Conservation (phyloP, 2,888 invertebrate species). For the Gasteruption jaculator region DNA sequence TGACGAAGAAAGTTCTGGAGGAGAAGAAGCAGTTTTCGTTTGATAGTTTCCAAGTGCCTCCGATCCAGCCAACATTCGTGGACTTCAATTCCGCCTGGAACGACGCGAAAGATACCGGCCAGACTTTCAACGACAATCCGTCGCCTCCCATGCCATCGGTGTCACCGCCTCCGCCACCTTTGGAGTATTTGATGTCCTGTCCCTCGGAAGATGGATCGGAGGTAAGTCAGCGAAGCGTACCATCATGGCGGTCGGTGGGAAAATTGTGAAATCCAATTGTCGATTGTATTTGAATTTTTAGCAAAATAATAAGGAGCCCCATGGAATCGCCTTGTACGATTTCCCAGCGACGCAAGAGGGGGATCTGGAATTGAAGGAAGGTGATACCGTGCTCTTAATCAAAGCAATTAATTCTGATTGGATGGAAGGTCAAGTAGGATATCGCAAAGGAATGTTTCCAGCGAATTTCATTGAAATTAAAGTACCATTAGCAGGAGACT, state of each 20-base stretch:
- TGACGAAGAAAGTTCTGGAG: conserved; percentile 18
- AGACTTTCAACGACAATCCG: conserved; percentile 45
- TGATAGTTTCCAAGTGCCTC: conserved; percentile 15
- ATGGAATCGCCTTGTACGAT: conserved; percentile 76
- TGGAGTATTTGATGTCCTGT: conserved; percentile 44
- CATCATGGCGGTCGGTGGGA: not conserved
- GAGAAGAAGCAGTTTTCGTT: conserved; percentile 9
- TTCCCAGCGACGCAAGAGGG: conserved; percentile 70
- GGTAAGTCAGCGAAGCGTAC: conserved; percentile 24
- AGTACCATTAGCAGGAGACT: conserved; percentile 62
- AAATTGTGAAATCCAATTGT: not conserved
- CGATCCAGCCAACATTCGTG: conserved; percentile 20
- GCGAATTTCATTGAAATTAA: conserved; percentile 73
- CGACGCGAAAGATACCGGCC: conserved; percentile 17
- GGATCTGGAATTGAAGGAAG: conserved; percentile 76
- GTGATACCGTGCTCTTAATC: conserved; percentile 68
- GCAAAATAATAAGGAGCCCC: conserved; percentile 53
- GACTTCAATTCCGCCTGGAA: conserved; percentile 25
- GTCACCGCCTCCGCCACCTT: conserved; percentile 74
- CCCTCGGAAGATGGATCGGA: conserved; percentile 29
- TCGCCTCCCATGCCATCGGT: conserved; percentile 78
- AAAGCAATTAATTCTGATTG: conserved; percentile 74
- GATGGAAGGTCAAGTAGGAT: conserved; percentile 69
- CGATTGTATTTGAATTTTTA: conserved; percentile 18
- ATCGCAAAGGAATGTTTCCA: conserved; percentile 78